Percentiles rank a stretch among this genome's conserved stretches.
phyloP scores from a whole-genome alignment of 1,140 invertebrate species.

The Bombus fervidus region DNA sequence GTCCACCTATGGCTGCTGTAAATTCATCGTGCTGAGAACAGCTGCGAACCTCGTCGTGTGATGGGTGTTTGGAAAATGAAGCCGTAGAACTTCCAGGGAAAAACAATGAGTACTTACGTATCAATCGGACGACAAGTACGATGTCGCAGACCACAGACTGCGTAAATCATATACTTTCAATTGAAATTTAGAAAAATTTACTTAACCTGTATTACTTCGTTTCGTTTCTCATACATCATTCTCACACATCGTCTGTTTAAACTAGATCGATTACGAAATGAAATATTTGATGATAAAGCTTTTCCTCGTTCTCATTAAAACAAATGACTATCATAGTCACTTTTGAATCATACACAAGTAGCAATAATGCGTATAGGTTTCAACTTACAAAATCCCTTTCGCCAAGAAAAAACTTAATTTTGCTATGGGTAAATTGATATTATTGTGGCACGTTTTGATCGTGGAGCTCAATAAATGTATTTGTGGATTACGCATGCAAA shows the following conservation, averaged over 20 bases:
- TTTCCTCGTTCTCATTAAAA: background rate
- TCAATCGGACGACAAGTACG: background rate
- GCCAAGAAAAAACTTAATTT: background rate
- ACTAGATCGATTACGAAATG: background rate
- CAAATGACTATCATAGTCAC: background rate
- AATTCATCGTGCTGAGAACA: conserved; percentile 1
- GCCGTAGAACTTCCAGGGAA: background rate
- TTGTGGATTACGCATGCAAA: conserved; percentile 6
- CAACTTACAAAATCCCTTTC: background rate
- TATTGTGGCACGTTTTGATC: background rate
- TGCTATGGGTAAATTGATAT: background rate
- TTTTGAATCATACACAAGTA: background rate
- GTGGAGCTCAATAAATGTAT: background rate
- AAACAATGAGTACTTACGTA: background rate
- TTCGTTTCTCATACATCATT: background rate
- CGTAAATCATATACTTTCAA: background rate
- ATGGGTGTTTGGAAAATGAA: conserved; percentile 16
- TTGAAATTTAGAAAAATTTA: background rate
- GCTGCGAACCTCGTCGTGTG: conserved; percentile 1
- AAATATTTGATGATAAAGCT: background rate
- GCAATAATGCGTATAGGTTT: background rate
- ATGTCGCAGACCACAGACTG: too few species aligned
- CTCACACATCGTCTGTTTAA: background rate
- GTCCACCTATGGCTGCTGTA: background rate
- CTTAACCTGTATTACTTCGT: background rate